Percentiles rank a stretch among this genome's conserved stretches.
phyloP scores from a whole-genome alignment of 2,888 invertebrate genomes.

The Apotomis turbidana region DNA sequence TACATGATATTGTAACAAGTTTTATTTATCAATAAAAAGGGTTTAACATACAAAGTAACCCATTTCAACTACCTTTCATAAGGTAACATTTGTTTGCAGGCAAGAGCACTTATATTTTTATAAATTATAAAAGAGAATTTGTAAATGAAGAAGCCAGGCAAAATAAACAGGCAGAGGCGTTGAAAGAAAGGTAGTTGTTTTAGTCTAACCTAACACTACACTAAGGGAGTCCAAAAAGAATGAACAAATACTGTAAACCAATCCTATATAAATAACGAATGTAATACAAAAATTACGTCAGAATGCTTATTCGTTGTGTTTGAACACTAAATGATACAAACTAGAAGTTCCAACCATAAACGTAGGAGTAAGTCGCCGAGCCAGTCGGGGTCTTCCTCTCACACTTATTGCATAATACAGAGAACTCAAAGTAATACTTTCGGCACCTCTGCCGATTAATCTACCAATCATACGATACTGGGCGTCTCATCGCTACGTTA shows the following conservation, averaged over 20 bases:
- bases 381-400: conserved; percentile 37
- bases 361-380: conserved; percentile 28
- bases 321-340: conserved; percentile 63
- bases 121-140: conserved; percentile 48
- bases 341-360: conserved; percentile 39
- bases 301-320: conserved; percentile 72
- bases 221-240: conserved; percentile 56
- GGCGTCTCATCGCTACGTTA: conserved; percentile 51
- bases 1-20: conserved; percentile 27
- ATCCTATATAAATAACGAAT: conserved; percentile 65
- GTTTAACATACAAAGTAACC: conserved; percentile 45
- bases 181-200: conserved; percentile 56
- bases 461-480: conserved; percentile 41
- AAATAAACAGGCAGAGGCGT: conserved; percentile 66
- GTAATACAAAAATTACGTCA: conserved; percentile 64
- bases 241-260: conserved; percentile 68
- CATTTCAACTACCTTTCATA: conserved; percentile 56
- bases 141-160: conserved; percentile 45
- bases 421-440: conserved; percentile 31
- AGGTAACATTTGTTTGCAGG: conserved; percentile 65
- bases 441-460: conserved; percentile 62
- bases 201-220: conserved; percentile 57
- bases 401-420: conserved; percentile 26
- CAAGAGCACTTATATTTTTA: conserved; percentile 64
- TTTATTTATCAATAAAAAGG: conserved; percentile 14